These are phyloP conservation scores for Natator depressus DNA, from an alignment of 2,113 vertebrate species.

Conservation along the genomic window DNA sequence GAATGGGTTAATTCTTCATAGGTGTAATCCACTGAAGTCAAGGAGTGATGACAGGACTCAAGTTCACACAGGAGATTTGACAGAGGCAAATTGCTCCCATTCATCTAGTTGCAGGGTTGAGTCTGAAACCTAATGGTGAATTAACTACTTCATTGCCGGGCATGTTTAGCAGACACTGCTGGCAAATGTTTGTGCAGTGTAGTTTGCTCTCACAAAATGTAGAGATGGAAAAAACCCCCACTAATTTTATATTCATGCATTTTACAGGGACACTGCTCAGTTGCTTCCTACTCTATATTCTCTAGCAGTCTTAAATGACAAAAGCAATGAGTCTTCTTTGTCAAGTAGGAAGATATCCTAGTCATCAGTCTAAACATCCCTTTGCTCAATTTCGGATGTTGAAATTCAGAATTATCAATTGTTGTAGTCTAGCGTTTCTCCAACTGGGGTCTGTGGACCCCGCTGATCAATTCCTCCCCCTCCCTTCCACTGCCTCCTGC, in stretches of 20 bases:
- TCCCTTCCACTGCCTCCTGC: too few relatives aligned
- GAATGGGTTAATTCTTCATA: fast-evolving
- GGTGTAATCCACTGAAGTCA: neutral
- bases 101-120: neutral
- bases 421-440: too few relatives aligned
- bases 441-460: too few relatives aligned
- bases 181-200: neutral
- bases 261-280: neutral
- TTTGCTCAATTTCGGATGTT: neutral
- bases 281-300: neutral
- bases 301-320: neutral
- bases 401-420: neutral
- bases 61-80: neutral
- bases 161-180: neutral
- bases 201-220: neutral
- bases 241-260: neutral
- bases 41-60: too few relatives aligned
- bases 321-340: neutral
- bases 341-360: neutral
- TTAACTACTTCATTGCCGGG: neutral
- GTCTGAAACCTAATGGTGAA: neutral
- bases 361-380: too few relatives aligned
- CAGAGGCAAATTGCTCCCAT: neutral
- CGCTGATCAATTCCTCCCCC: too few relatives aligned
- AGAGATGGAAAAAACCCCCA: neutral